Conservation (phyloP, 1,140 invertebrate species). For the Oscheius sp. region DNA sequence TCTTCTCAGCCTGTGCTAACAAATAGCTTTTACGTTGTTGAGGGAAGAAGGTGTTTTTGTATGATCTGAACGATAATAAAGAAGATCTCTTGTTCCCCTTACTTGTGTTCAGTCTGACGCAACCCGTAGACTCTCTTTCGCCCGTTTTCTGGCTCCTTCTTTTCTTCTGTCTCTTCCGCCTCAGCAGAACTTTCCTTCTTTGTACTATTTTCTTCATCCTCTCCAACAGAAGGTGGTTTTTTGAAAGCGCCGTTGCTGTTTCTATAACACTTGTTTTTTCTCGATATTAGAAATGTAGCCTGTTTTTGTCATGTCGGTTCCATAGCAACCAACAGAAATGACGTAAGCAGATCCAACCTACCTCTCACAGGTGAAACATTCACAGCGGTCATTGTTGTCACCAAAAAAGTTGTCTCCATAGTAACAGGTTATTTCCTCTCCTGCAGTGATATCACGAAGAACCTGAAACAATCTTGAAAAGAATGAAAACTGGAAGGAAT, state of each 20-base stretch:
- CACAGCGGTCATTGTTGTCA: constrained; percentile 42
- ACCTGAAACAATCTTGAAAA: constrained; percentile 72
- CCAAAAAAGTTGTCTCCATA: constrained; percentile 43
- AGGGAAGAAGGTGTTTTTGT: background rate
- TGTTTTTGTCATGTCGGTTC: too few species aligned
- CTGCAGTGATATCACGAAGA: constrained; percentile 75
- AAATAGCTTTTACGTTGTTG: background rate
- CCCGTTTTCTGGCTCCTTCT: background rate
- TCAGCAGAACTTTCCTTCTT: constrained; percentile 1
- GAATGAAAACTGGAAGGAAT: background rate
- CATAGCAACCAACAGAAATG: too few species aligned
- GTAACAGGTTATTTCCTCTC: constrained; percentile 9
- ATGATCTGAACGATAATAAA: background rate
- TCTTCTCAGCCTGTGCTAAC: background rate
- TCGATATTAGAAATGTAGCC: too few species aligned
- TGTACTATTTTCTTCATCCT: background rate
- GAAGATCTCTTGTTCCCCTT: background rate
- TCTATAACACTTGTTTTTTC: too few species aligned
- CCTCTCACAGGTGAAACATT: constrained; percentile 48
- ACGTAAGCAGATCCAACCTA: too few species aligned
- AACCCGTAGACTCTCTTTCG: background rate
- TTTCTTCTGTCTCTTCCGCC: background rate
- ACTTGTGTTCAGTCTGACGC: background rate
- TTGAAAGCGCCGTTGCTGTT: background rate
- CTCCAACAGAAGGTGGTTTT: background rate